Conservation (phyloP, 2,113 vertebrate genomes). For the Zosterops japonicus region DNA sequence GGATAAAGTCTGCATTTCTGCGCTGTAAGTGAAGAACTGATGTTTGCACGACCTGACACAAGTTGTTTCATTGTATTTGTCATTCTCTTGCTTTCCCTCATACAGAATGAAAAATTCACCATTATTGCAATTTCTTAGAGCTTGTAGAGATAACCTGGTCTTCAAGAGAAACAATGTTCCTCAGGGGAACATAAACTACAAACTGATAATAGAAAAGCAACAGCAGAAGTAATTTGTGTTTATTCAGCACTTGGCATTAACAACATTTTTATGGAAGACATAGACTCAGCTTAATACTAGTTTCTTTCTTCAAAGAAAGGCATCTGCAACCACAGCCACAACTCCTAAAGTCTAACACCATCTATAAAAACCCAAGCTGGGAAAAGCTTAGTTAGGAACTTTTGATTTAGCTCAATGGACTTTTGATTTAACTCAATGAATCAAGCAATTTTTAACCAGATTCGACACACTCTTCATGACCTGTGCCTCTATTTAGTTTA, state of each 20-base stretch:
- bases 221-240: conserved; percentile 6
- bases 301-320: not conserved
- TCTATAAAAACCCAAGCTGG: not conserved
- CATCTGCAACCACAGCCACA: not conserved
- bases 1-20: not conserved
- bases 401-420: not conserved
- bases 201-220: conserved; percentile 12
- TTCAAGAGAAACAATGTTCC: not conserved
- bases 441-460: not conserved
- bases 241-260: not conserved
- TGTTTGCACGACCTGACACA: not conserved
- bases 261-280: not conserved
- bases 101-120: not conserved
- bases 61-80: not conserved
- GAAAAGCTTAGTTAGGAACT: not conserved
- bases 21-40: not conserved
- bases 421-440: not conserved
- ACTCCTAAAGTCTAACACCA: not conserved
- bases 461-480: not conserved
- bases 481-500: not conserved
- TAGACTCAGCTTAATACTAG: not conserved
- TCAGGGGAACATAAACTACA: not conserved
- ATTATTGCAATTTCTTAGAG: not conserved
- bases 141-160: not conserved
- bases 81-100: not conserved